A percentile compares a stretch with the other conserved stretches of the same genome.
These are phyloP conservation scores for Ctenopoma kingsleyae DNA, from an alignment of 2,797 vertebrate genomes.

Conservation along the genomic window DNA sequence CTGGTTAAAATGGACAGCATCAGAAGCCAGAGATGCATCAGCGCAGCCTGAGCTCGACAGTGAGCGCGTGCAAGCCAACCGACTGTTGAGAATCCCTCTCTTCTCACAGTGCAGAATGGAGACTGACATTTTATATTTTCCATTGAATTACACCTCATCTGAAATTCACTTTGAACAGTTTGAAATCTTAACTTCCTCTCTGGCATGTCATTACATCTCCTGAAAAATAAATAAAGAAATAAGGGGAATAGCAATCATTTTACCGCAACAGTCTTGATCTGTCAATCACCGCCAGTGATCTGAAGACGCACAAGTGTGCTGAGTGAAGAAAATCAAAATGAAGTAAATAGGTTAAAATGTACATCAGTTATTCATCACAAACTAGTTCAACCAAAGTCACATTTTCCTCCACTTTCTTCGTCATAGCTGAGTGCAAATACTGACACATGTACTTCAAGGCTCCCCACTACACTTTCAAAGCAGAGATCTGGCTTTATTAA, in stretches of 20 bases:
- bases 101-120: constrained; percentile 55
- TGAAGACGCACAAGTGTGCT: constrained; percentile 53
- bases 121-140: constrained; percentile 77
- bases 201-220: constrained; percentile 55
- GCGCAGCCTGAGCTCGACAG: constrained; percentile 8
- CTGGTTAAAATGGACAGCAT: constrained; percentile 13
- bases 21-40: constrained; percentile 31
- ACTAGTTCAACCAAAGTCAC: constrained; percentile 78
- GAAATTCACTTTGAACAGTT: constrained; percentile 81
- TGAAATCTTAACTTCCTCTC: constrained; percentile 77
- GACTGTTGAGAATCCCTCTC: constrained; percentile 47
- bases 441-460: constrained; percentile 88
- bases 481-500: constrained; percentile 79
- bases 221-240: constrained; percentile 59
- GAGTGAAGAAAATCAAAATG: constrained; percentile 75
- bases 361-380: constrained; percentile 85
- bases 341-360: constrained; percentile 85
- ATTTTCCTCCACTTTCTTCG: constrained; percentile 61
- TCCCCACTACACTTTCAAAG: constrained; percentile 78
- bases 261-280: constrained; percentile 71
- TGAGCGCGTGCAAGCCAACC: constrained; percentile 31
- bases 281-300: constrained; percentile 71
- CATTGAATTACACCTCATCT: constrained; percentile 78
- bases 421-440: constrained; percentile 81
- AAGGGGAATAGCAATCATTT: constrained; percentile 59